Evolutionary conservation across 2,888 invertebrate genomes (phyloP).

Genomic region (Drosophila atroscutellata): DNA sequence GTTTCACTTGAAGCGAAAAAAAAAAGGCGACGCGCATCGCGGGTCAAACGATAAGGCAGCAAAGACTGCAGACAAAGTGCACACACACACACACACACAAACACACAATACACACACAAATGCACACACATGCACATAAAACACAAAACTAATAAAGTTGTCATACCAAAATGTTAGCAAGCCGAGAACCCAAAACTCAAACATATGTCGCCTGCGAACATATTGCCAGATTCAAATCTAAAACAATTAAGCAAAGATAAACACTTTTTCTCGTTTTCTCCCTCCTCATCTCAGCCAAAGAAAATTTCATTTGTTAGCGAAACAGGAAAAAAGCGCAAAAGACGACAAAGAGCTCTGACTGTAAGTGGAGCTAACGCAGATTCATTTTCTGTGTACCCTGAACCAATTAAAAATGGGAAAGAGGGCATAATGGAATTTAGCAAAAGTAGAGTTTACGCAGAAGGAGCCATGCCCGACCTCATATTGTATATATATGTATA

Average conservation of each 20-base stretch:
- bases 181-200: slow-evolving; percentile 24
- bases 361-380: slow-evolving; percentile 27
- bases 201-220: slow-evolving; percentile 66
- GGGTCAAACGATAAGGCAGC: slow-evolving; percentile 70
- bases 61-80: slow-evolving; percentile 59
- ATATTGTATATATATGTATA: neutral
- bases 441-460: neutral
- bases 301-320: slow-evolving; percentile 28
- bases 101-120: slow-evolving; percentile 9
- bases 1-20: slow-evolving; percentile 45
- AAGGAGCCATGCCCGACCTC: neutral
- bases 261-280: slow-evolving; percentile 39
- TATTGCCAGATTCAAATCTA: slow-evolving; percentile 76
- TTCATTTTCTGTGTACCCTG: neutral
- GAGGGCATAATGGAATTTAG: neutral
- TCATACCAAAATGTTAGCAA: slow-evolving; percentile 62
- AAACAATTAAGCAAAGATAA: slow-evolving; percentile 78
- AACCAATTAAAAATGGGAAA: neutral
- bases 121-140: slow-evolving; percentile 1
- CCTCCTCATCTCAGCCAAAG: slow-evolving; percentile 6
- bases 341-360: slow-evolving; percentile 14
- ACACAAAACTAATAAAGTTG: slow-evolving; percentile 76
- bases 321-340: slow-evolving; percentile 19
- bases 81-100: slow-evolving; percentile 41
- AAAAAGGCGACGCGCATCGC: slow-evolving; percentile 54